These are phyloP conservation scores for Cosmia trapezina DNA, from an alignment of 2,888 invertebrate genomes.

Conservation along the genomic window DNA sequence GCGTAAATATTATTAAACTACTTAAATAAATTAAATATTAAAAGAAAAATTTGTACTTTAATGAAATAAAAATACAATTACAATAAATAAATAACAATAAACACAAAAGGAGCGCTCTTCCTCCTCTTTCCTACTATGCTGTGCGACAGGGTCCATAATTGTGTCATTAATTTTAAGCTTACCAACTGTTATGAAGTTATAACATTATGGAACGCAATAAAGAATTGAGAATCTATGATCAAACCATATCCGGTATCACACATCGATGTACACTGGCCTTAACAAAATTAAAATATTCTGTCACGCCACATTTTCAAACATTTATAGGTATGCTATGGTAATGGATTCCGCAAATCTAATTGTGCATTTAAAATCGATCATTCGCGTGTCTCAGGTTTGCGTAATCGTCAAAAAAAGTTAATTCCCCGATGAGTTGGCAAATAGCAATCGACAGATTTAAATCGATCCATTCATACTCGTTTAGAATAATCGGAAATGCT, in stretches of 20 bases:
- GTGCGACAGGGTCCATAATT: no score
- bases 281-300: constrained; percentile 55
- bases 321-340: constrained; percentile 44
- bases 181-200: no score
- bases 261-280: constrained; percentile 43
- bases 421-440: constrained; percentile 49
- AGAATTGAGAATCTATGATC: no score
- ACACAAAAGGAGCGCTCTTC: no score
- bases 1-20: no score
- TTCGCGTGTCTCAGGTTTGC: constrained; percentile 70
- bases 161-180: no score
- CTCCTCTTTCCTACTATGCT: no score
- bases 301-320: constrained; percentile 64
- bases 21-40: no score
- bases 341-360: constrained; percentile 66
- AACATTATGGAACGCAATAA: no score
- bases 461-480: constrained; percentile 59
- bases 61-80: no score
- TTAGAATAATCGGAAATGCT: constrained; percentile 47
- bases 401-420: constrained; percentile 61
- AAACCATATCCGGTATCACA: constrained; percentile 14
- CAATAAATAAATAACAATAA: no score
- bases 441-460: constrained; percentile 49
- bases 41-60: no score
- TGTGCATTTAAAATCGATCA: constrained; percentile 68